phyloP scores from a whole-genome alignment of 2,797 vertebrate genomes.

The Chanos chanos region DNA sequence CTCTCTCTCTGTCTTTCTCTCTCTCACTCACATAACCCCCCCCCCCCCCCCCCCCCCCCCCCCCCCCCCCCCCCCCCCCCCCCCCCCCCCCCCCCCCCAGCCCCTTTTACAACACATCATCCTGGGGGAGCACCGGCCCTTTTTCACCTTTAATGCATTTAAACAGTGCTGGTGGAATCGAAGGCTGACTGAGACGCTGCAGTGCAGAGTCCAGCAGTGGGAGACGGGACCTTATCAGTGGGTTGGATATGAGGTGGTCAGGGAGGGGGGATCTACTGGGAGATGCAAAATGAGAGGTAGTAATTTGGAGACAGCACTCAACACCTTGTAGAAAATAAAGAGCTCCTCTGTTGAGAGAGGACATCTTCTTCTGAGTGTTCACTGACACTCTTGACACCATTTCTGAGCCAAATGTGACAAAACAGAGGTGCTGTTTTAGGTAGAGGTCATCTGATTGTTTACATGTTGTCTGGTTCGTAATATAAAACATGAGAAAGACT shows the following conservation, averaged over 20 bases:
- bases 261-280: constrained; percentile 30
- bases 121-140: constrained; percentile 48
- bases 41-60: too few relatives aligned
- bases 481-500: too few relatives aligned
- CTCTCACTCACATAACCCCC: constrained; percentile 35
- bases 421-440: background rate
- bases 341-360: constrained; percentile 20
- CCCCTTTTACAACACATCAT: constrained; percentile 51
- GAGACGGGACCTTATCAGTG: background rate
- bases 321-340: too few relatives aligned
- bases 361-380: background rate
- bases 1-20: constrained; percentile 16
- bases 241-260: background rate
- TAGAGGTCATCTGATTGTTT: too few relatives aligned
- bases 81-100: too few relatives aligned
- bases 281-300: constrained; percentile 48
- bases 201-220: constrained; percentile 26
- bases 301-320: constrained; percentile 50
- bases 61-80: too few relatives aligned
- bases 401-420: background rate
- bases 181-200: constrained; percentile 44
- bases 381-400: constrained; percentile 1
- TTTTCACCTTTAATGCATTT: constrained; percentile 67
- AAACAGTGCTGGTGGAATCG: constrained; percentile 55
- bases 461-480: too few relatives aligned